Evolutionary conservation across 1,140 invertebrate genomes (phyloP), one percentile per base, ranked within the genome.

Genomic region (Bombus breviceps): DNA sequence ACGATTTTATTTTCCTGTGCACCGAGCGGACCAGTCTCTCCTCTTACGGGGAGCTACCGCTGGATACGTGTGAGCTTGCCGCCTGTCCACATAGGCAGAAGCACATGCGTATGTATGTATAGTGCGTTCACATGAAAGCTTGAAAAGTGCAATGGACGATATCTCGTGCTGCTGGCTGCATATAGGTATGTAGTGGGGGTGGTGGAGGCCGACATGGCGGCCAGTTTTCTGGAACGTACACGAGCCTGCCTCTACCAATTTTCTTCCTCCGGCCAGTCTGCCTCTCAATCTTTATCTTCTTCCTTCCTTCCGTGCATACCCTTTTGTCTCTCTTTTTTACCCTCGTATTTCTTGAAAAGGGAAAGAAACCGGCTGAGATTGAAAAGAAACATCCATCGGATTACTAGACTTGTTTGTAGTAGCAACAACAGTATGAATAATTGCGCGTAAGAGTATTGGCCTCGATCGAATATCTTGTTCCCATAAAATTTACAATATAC

Each of bases 91-190:
- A 78, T 37, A 22, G 37, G 43, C n/a, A 43, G 28, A 43, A 34
- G 18, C 37, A 32, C 37, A 47, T 39, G 28, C 39, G 15, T 39
- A 18, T 25, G 1, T 13, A 13, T 6, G 22, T 34, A 72, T 47
- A 68, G 77, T 77, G 81, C 53, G 73, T 81, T 85, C 85, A 62
- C 78, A 75, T 74, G 77, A 86, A 72, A 89, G 85, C 88, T 89
- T 87, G 84, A 90, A 91, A 88, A 91, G 89, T 90, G 90, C 90
- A 91, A 90, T 87, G 90, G 89, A 88, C 83, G 89, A 88, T 88
- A 90, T 90, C 89, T 88, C 81, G 83, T 62, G 68, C 41, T 64
- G 73, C 57, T 68, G 39, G 83, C 39, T 86, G 89, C 86, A 88
- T 84, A 75, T 57, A 89, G 34, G 72, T 84, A 53, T 53, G 47